Evolutionary conservation across 1,140 invertebrate species (phyloP), one percentile per base, ranked within the genome.

Genomic region (Riptortus pedestris): DNA sequence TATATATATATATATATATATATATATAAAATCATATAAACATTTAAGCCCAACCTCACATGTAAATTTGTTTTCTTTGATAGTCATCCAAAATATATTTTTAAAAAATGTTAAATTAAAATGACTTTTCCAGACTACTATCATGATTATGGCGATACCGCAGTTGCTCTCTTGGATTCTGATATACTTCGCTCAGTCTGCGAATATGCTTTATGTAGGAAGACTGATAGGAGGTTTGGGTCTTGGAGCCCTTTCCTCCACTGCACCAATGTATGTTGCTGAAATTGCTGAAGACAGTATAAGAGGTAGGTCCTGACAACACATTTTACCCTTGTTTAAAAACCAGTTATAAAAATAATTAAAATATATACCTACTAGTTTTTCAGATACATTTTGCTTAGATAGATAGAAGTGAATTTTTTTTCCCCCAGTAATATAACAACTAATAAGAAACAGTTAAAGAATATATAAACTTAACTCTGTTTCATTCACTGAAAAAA

Each of bases 231-330:
- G 67, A 70, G 91, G 91, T 18, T 71, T 91, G 11, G 82, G 80
- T 3, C 78, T 86, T 1, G 87, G 89, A 1, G 80, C 86, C 68
- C 77, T 85, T 0, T 90, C 88, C 73, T 86, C 89, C 0, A 80
- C 83, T n/a, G 79, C 85, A 2, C 90, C 90, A 0, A 87, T 93
- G 80, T 95, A 93, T 73, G 82, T 90, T 64, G 88, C 89, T 26
- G 91, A 93, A 77, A 91, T 92, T 47, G 85, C 90, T 1, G 88
- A 90, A 69, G 83, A 66, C 24, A 64, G 62, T 16, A 31, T 90
- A 64, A 77, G 90, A 38, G 92, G 92, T 68, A 38, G 58, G 48
- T 51, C 9, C 5, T 43, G 11, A n/a, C n/a, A 43, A 11, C 9
- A n/a, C 38, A 11, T 43, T 43, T 43, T 11, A 43, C 38, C 38